Base-by-base conservation (phyloP, 2,797 vertebrate species). In the Menidia menidia region DNA sequence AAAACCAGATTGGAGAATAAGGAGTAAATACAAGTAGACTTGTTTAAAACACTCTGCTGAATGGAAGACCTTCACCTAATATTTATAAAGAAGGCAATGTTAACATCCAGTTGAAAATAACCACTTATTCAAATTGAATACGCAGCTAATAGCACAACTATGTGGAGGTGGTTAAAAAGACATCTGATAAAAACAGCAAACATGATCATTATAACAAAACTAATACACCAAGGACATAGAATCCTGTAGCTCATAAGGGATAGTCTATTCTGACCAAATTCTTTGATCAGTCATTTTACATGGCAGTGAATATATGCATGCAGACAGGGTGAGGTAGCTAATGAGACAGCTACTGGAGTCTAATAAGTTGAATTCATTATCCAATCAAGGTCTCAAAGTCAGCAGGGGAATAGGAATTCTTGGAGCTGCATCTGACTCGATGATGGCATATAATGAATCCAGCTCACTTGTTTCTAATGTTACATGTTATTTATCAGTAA, bases 311-410 rank as follows among this genome's bases (percentile, higher is more conserved):
- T 87, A 55, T 69, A 81, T 86, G 81, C 80, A 87, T 70, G 55
- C 71, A 71, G 75, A 3, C 16, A 61, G 67, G 48, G 64, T 73
- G 79, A 75, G 64, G 44, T n/a, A 4, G 56, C 78, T 86, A 88
- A 88, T 80, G 74, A 92, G 75, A 82, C 80, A 74, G 77, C 80
- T 79, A 79, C 73, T 73, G 83, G 66, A 85, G 81, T 77, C 75
- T 84, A 82, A 86, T 85, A 73, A 75, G 66, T 71, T 77, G 81
- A 86, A 87, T 89, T 88, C 64, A 87, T 90, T 88, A 89, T 76
- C 65, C 52, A 86, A 85, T 87, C 83, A 84, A 73, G 73, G 73
- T 77, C 66, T 83, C 25, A 48, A 64, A 86, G 79, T 87, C 64
- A 80, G 74, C 18, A 67, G 77, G 71, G 69, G 60, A 43, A 80